Base-by-base conservation (phyloP, 2,113 vertebrate species). In the Zootoca vivipara region DNA sequence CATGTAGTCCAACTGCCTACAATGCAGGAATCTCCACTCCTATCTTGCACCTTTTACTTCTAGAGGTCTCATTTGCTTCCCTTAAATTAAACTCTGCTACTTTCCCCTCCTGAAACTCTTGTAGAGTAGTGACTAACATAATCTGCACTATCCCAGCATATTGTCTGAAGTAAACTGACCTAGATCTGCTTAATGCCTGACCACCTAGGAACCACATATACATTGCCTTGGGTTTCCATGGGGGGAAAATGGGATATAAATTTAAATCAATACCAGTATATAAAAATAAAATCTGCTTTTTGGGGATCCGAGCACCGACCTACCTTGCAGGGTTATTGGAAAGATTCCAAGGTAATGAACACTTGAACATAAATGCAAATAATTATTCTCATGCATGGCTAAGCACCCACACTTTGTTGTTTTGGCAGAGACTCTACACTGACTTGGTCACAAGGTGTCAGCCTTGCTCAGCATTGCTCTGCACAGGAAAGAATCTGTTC, bases 381-480 rank as follows among this genome's bases (percentile, higher is more conserved):
- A 24, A 65, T 26, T 24, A 12, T 8, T 69, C 35, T 40, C 35
- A 3, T 73, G 7, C 3, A 18, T 75, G 35, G 20, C 73, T 26
- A 38, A n/a, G 28, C 52, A 56, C 35, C 12, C 46, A n/a, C 77
- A n/a, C 0, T 82, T 67, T 9, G 26, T 67, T 9, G 26, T 65
- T 85, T 65, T 18, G 18, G 26, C 18, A 64, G 40, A 18, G 58
- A 75, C 15, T 24, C 18, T 67, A 38, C 52, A 12, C n/a, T 56
- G n/a, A 30, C 67, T 58, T 35, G 78, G 52, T 46, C 85, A 81
- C 85, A 58, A 40, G 78, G 33, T 56, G 85, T 81, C 85, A 38
- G n/a, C 22, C 67, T 81, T 81, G 85, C 67, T 72, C 67, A 73
- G 65, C 28, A 4, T 35, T 33, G 52, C 30, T 33, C 3, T 26